phyloP scores from a whole-genome alignment of 1,140 invertebrate genomes.

The Magallana angulata region DNA sequence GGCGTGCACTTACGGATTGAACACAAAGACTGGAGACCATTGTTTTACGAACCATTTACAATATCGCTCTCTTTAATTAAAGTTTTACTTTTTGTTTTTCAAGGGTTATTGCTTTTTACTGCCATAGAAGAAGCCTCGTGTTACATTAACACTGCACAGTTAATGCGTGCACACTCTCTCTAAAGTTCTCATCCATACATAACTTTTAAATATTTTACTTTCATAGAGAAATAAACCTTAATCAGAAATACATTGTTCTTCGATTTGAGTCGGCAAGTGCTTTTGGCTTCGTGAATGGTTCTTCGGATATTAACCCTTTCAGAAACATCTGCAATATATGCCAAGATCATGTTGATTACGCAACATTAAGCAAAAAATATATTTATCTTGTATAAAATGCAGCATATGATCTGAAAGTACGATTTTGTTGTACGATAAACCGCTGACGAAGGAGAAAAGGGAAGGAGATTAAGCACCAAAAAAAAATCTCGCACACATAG shows the following conservation, averaged over 20 bases:
- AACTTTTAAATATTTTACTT: not conserved
- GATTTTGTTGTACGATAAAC: not conserved
- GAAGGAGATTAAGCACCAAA: not conserved
- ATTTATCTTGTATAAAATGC: slow-evolving; percentile 14
- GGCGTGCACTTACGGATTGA: not conserved
- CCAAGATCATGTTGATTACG: not conserved
- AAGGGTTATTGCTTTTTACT: not conserved
- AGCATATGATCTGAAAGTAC: not conserved
- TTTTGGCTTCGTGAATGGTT: not conserved
- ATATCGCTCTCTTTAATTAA: not conserved
- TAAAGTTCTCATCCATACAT: not conserved
- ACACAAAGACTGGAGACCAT: not conserved
- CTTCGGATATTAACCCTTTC: not conserved
- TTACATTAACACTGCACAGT: not conserved
- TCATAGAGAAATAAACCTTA: not conserved
- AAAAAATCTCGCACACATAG: not conserved
- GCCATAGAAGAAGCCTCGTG: not conserved
- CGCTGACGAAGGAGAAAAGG: not conserved
- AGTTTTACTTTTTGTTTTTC: not conserved
- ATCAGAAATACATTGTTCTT: not conserved
- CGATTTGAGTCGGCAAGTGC: not conserved
- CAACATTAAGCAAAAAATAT: slow-evolving; percentile 23
- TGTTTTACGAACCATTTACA: slow-evolving; percentile 8
- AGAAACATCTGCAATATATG: not conserved
- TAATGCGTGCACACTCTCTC: slow-evolving; percentile 11